These are phyloP conservation scores for Lasioglossum calceatum DNA, from an alignment of 2,888 invertebrate species.

Conservation along the genomic window DNA sequence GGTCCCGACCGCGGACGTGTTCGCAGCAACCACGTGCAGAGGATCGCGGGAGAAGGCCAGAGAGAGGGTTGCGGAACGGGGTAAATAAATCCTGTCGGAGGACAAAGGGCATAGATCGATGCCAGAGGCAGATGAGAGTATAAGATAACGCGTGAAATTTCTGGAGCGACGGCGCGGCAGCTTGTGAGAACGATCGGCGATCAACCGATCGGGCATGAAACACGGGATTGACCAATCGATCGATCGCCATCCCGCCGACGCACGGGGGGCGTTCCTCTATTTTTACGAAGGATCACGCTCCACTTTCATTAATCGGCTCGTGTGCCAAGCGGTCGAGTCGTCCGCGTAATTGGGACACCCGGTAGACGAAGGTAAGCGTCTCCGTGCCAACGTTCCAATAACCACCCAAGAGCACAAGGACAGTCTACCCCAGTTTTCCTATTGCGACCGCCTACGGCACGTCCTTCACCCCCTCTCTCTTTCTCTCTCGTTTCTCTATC, in stretches of 20 bases:
- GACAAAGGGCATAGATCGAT: conserved; percentile 14
- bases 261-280: conserved; percentile 31
- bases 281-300: conserved; percentile 51
- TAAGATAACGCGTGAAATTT: not conserved
- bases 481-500: conserved; percentile 36
- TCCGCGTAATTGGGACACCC: conserved; percentile 68
- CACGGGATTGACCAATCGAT: conserved; percentile 4
- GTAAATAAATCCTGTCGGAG: not conserved
- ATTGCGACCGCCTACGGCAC: conserved; percentile 80
- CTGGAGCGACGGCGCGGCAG: not conserved
- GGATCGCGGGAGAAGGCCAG: not conserved
- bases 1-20: not conserved
- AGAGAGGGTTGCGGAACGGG: not conserved
- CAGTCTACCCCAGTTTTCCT: conserved; percentile 83
- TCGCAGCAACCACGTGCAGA: not conserved
- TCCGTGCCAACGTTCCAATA: conserved; percentile 83
- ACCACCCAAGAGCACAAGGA: conserved; percentile 83
- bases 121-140: not conserved
- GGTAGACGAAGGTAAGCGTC: conserved; percentile 78
- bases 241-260: conserved; percentile 11
- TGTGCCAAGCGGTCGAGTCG: conserved; percentile 61
- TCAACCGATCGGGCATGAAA: not conserved
- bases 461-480: conserved; percentile 68
- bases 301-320: conserved; percentile 52
- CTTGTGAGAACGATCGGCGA: not conserved